Evolutionary conservation across 2,113 vertebrate genomes (phyloP).

Genomic region (Callocephalon fimbriatum): DNA sequence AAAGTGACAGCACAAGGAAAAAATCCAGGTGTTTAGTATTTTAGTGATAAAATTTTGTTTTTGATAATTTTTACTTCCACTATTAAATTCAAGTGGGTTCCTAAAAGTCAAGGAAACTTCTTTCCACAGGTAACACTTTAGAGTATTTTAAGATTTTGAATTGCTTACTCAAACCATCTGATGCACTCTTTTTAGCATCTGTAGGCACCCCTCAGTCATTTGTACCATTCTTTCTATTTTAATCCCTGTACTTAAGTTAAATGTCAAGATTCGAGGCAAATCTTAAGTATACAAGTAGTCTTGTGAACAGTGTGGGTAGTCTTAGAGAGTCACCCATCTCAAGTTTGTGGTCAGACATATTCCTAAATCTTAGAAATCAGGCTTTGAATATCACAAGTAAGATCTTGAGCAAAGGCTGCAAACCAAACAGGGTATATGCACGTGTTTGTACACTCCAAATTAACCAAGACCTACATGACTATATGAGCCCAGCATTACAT

Average conservation of each 20-base stretch:
- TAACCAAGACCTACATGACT: neutral
- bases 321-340: neutral
- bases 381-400: neutral
- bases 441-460: fast-evolving
- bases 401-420: neutral
- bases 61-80: neutral
- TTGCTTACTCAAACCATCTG: neutral
- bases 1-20: neutral
- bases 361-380: neutral
- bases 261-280: neutral
- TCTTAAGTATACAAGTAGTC: neutral
- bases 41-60: neutral
- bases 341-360: neutral
- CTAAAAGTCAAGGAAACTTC: neutral
- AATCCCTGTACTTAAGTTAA: neutral
- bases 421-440: neutral
- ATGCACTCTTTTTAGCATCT: neutral
- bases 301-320: neutral
- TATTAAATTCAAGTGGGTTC: neutral
- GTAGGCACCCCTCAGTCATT: neutral
- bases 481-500: neutral
- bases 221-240: neutral
- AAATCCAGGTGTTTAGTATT: neutral
- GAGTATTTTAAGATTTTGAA: neutral
- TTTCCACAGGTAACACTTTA: neutral